Conservation (phyloP, 2,797 vertebrate species). For the Centroberyx gerrardi region DNA sequence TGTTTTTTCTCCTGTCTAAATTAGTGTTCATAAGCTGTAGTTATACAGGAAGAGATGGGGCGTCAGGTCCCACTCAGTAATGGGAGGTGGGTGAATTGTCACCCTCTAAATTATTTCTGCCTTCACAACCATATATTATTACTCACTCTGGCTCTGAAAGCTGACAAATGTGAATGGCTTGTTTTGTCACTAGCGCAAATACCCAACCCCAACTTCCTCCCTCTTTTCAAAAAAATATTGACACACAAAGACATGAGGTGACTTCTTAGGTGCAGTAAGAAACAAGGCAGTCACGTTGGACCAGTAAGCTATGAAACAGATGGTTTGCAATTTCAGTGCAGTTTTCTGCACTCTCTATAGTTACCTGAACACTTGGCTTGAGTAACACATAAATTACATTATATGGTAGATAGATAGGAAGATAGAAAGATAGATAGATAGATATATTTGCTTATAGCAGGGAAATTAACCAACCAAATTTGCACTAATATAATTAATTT, state of each 20-base stretch:
- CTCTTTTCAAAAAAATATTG: conserved; percentile 19
- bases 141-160: conserved; percentile 26
- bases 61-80: conserved; percentile 7
- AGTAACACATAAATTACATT: conserved; percentile 33
- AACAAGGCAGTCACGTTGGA: conserved; percentile 22
- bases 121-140: conserved; percentile 20
- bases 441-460: too few relatives aligned
- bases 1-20: background rate
- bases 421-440: too few relatives aligned
- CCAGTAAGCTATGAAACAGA: conserved; percentile 26
- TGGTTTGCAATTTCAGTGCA: conserved; percentile 36
- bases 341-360: conserved; percentile 26
- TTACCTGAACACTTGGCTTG: conserved; percentile 43
- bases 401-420: conserved; percentile 1
- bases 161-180: conserved; percentile 4
- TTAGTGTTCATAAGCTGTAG: background rate
- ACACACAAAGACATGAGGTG: conserved; percentile 13
- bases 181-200: conserved; percentile 23
- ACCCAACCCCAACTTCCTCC: conserved; percentile 5
- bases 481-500: too few relatives aligned
- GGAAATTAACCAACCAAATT: too few relatives aligned
- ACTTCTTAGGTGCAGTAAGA: conserved; percentile 21
- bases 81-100: background rate
- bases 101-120: background rate
- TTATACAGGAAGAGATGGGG: background rate